These are phyloP conservation scores for Psophia crepitans DNA, from an alignment of 2,113 vertebrate species.

Conservation along the genomic window DNA sequence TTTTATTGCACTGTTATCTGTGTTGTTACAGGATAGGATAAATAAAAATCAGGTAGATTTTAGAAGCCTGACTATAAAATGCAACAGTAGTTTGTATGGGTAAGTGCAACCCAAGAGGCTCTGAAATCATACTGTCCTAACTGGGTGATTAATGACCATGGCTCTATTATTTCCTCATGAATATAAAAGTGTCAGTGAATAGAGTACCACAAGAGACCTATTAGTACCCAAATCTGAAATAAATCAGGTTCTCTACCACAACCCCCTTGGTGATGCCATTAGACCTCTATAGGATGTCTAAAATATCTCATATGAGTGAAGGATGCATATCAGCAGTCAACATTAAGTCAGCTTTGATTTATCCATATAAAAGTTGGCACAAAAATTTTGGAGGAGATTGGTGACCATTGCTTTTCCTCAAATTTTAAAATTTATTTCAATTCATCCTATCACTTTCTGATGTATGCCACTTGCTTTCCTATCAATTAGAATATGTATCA, in stretches of 20 bases:
- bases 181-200: neutral
- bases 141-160: neutral
- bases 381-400: neutral
- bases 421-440: neutral
- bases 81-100: neutral
- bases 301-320: neutral
- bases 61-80: neutral
- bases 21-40: neutral
- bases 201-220: neutral
- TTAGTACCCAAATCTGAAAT: neutral
- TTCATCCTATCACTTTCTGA: neutral
- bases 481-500: neutral
- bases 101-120: neutral
- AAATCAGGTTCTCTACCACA: neutral
- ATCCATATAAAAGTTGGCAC: neutral
- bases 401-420: neutral
- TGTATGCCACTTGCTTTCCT: neutral
- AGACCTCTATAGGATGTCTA: neutral
- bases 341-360: neutral
- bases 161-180: neutral
- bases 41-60: neutral
- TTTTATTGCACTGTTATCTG: neutral
- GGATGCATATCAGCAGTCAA: neutral
- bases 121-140: neutral
- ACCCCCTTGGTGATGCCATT: neutral